These are phyloP conservation scores for Dinomys branickii DNA, from an alignment of 2,113 vertebrate genomes.

Conservation along the genomic window DNA sequence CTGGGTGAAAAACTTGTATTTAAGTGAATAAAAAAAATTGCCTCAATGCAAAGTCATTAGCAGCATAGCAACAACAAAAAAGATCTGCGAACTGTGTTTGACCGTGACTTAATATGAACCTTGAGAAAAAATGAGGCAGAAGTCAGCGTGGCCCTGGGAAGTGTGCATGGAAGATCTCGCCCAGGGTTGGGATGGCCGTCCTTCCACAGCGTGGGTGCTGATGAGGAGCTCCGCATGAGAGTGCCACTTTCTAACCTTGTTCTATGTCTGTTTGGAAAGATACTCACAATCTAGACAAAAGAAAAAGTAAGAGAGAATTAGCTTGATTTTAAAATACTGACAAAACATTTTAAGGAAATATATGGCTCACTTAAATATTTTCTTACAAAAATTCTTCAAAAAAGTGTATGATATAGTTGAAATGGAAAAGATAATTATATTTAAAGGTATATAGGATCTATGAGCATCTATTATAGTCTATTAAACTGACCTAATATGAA, in stretches of 20 bases:
- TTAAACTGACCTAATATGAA: not conserved
- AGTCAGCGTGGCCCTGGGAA: not conserved
- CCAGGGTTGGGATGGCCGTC: not conserved
- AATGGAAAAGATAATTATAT: not conserved
- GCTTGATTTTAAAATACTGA: constrained; percentile 26
- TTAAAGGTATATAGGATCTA: not conserved
- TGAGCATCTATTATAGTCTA: not conserved
- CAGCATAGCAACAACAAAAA: not conserved
- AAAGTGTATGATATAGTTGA: not conserved
- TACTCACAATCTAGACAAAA: not conserved
- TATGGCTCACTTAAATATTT: constrained; percentile 29
- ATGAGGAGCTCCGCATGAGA: not conserved
- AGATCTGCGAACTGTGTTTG: not conserved
- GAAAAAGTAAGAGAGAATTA: not conserved
- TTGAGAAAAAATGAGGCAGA: not conserved
- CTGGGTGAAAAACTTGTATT: not conserved
- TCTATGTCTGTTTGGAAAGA: constrained; percentile 4
- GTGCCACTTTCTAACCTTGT: not conserved
- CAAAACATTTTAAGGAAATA: constrained; percentile 10
- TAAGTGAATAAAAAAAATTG: not conserved
- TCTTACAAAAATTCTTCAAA: constrained; percentile 47
- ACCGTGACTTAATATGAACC: constrained; percentile 44
- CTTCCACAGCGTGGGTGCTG: not conserved
- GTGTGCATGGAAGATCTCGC: constrained; percentile 41
- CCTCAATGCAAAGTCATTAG: not conserved